Conservation (phyloP, 2,888 invertebrate species). For the Nomada goodeniana region DNA sequence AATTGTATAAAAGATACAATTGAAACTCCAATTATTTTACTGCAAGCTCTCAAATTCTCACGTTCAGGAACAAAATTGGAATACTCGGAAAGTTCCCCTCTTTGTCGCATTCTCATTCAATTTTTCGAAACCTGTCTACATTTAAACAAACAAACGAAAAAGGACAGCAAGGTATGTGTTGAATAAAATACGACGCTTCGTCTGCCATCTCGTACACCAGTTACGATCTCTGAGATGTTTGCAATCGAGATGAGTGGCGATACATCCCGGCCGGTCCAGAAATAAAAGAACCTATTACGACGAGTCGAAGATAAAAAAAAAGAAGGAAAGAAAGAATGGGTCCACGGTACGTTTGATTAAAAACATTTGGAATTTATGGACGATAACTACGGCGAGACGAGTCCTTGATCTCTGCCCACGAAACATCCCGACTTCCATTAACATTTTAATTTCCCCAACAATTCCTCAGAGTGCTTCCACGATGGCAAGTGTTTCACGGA, state of each 20-base stretch:
- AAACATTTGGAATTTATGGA: conserved; percentile 48
- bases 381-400: conserved; percentile 14
- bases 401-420: background rate
- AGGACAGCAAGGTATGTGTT: background rate
- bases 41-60: no score
- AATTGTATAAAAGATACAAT: no score
- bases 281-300: conserved; percentile 19
- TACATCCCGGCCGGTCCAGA: background rate
- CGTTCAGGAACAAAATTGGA: no score
- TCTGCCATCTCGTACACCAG: conserved; percentile 5
- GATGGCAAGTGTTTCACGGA: background rate
- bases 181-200: background rate
- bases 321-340: background rate
- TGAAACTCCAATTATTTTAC: no score
- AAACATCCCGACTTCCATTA: conserved; percentile 56
- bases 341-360: conserved; percentile 44
- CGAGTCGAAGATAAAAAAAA: background rate
- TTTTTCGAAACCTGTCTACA: background rate
- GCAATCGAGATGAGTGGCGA: conserved; percentile 13
- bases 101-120: background rate
- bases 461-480: conserved; percentile 7
- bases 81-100: no score
- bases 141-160: background rate
- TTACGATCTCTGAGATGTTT: background rate
- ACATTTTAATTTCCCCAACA: conserved; percentile 58